A percentile compares a stretch with the other conserved stretches of the same genome.
Evolutionary conservation across 2,113 vertebrate genomes (phyloP).

Genomic region (Hippocampus abdominalis): DNA sequence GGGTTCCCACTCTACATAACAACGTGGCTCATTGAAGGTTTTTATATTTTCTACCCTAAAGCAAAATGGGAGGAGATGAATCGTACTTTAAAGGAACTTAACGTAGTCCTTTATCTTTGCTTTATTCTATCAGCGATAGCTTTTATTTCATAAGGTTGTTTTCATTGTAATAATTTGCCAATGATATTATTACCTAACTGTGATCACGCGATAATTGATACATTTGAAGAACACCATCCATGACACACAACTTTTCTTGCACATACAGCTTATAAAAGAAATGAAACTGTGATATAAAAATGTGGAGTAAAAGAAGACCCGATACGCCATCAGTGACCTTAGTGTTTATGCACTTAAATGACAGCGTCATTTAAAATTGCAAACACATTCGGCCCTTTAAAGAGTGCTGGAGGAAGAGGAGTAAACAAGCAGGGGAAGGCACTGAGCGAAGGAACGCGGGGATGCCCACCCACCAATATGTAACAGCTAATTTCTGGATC

Average conservation of each 20-base stretch:
- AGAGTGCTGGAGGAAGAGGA: constrained; percentile 8
- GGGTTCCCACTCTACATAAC: constrained; percentile 64
- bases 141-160: too few species aligned
- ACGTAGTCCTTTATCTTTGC: constrained; percentile 15
- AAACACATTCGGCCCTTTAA: not conserved
- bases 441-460: constrained; percentile 26
- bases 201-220: not conserved
- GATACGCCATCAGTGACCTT: not conserved
- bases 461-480: constrained; percentile 62
- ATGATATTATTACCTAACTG: not conserved
- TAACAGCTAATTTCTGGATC: constrained; percentile 65
- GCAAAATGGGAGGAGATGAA: constrained; percentile 26
- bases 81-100: constrained; percentile 8
- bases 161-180: not conserved
- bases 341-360: constrained; percentile 19
- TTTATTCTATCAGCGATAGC: constrained; percentile 6
- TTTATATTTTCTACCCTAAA: constrained; percentile 37
- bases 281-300: not conserved
- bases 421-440: constrained; percentile 32
- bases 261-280: not conserved
- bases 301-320: not conserved
- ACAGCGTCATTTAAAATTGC: constrained; percentile 9
- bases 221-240: not conserved
- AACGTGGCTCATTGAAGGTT: constrained; percentile 69
- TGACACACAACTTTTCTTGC: not conserved